Base-by-base conservation (phyloP, 2,797 vertebrate genomes). In the Pseudochromis fuscus region DNA sequence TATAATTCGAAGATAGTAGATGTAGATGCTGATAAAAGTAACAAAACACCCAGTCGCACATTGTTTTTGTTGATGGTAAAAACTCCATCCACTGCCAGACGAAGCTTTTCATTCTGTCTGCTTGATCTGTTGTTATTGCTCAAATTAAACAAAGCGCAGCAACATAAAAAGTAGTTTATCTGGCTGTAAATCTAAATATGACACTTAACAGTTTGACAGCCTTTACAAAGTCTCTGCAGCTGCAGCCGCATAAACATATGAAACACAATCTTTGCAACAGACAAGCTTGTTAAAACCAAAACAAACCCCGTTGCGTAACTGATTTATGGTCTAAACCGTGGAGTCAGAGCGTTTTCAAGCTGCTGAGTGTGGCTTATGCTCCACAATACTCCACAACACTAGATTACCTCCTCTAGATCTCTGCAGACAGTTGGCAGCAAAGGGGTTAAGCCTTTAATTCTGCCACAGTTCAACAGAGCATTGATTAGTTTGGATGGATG, bases 401-500 rank as follows among this genome's bases (percentile, higher is more conserved):
- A 55, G 25, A 68, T 31, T 19, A 31, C 46, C 65, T 58, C 44
- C 61, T 66, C 52, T 58, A 72, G 58, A 74, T 72, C 53, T 51
- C 30, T 48, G 66, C 42, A 66, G 65, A 72, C 81, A 81, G 87
- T 70, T 85, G 82, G 80, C 63, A 62, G 63, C 73, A 55, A 49
- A 84, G 37, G 80, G 79, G 79, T 88, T 89, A 89, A 91, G 75
- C 76, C 66, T 86, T 87, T 89, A 89, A 89, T 80, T 88, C 83
- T 78, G 51, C 78, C 50, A 85, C 84, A 84, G 76, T 72, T 83
- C 64, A 75, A 76, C 79, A 63, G 70, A 70, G 69, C 75, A 88
- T 90, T 83, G 86, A 91, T 90, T 82, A 52, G 70, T 74, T 58
- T 21, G 40, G 77, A 89, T 82, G 82, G 83, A 81, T 83, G 65